Base-by-base conservation (phyloP, 1,140 invertebrate species). In the Scaptomyza hsui region DNA sequence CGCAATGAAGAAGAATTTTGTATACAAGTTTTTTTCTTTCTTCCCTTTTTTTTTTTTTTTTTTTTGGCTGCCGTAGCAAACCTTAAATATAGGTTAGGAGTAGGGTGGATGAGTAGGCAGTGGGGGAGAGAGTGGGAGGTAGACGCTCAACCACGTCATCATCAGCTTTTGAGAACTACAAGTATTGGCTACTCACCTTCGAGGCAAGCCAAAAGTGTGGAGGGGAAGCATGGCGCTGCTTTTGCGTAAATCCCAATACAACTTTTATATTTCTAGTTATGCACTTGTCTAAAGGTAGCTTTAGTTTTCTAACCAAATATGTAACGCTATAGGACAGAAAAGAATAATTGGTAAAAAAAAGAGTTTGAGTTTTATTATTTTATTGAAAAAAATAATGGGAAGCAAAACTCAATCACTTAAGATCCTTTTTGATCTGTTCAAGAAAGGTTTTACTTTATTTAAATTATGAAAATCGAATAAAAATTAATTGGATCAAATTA, bases 201-300 rank as follows among this genome's bases (percentile, higher is more conserved):
- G 44, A 41, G 35, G 29, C 57, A 24, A 26, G 29, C 9, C 51
- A 29, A 18, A 51, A 53, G 49, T 39, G 39, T 39, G 39, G 42
- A 24, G 26, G 26, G n/a, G n/a, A n/a, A n/a, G 37, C 26, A 7
- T 9, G 7, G 15, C 26, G 12, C 44, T 18, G 57, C 52, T 57
- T 49, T 71, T 72, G 62, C 69, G 55, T 62, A 72, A 72, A 72
- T 68, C 70, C 56, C 64, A 61, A 72, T 68, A 62, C 70, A 61
- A 61, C 42, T 68, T 72, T 72, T 52, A 60, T 68, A 47, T 68
- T 68, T 55, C 26, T 32, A 4, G 48, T 1, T 41, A 4, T 21
- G 18, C 45, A 1, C 21, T 15, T 9, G 0, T 4, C 13, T 0
- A 15, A 1, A 5, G 35, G 18, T 53, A 53, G 18, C 19, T 3